These are phyloP conservation scores for Holacanthus passer DNA, from an alignment of 2,113 vertebrate species.

Conservation along the genomic window DNA sequence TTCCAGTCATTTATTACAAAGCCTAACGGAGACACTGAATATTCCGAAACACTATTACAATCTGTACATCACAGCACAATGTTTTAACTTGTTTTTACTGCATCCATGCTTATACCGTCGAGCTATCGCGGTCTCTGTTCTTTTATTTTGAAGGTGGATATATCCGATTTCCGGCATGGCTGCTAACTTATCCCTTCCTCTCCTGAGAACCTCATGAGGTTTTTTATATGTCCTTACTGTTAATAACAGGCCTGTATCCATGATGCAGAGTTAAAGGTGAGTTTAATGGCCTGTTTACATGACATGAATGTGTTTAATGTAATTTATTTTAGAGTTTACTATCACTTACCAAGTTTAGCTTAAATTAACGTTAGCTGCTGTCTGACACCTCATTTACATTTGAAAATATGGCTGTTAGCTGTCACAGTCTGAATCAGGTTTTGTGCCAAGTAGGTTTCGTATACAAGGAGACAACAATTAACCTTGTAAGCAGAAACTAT, in stretches of 20 bases:
- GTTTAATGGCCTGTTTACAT: neutral
- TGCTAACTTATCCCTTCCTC: neutral
- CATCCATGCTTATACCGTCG: accelerated
- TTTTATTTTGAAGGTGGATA: conserved; percentile 44
- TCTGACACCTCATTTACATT: neutral
- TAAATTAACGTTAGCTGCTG: neutral
- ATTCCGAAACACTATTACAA: accelerated
- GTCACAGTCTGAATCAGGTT: neutral
- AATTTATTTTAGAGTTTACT: neutral
- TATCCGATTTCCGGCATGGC: neutral
- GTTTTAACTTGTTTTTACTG: neutral
- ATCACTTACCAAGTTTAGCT: neutral
- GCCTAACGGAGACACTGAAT: accelerated
- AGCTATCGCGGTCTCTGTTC: accelerated
- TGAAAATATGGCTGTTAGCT: neutral
- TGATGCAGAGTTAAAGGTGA: conserved; percentile 28
- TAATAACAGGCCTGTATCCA: neutral
- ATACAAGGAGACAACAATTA: too few relatives aligned
- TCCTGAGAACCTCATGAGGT: neutral
- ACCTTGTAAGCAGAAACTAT: too few relatives aligned
- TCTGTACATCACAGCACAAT: neutral
- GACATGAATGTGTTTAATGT: neutral
- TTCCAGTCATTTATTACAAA: neutral
- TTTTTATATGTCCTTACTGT: neutral
- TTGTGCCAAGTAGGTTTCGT: neutral